A percentile compares a stretch with the other conserved stretches of the same genome.
Conservation (phyloP, 2,113 vertebrate genomes). For the Cheirogaleus medius region DNA sequence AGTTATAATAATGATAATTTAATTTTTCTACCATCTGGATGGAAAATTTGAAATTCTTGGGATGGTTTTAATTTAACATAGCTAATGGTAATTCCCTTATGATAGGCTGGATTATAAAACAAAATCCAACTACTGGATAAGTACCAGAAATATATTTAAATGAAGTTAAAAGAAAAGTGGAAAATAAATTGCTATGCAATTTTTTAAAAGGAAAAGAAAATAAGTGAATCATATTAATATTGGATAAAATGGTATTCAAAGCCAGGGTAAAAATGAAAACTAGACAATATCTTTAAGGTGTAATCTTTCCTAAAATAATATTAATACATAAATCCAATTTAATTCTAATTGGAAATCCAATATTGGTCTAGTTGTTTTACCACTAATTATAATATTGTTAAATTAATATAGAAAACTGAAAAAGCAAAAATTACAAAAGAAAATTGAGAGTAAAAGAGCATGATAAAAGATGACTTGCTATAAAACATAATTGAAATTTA, state of each 20-base stretch:
- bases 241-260: neutral
- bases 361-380: neutral
- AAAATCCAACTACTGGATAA: neutral
- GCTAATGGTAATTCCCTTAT: neutral
- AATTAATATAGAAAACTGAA: neutral
- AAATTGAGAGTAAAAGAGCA: neutral
- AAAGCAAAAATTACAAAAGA: neutral
- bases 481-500: neutral
- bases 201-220: neutral
- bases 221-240: neutral
- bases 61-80: conserved; percentile 25
- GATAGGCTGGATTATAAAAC: neutral
- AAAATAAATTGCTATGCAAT: neutral
- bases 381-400: neutral
- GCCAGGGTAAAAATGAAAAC: neutral
- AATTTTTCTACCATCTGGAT: conserved; percentile 34
- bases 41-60: neutral
- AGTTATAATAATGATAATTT: conserved; percentile 42
- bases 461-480: neutral
- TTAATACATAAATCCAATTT: neutral
- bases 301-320: neutral
- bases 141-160: neutral
- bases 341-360: conserved; percentile 28
- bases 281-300: neutral
- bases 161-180: neutral